phyloP scores from a whole-genome alignment of 2,888 invertebrate species.

The Mantis religiosa region DNA sequence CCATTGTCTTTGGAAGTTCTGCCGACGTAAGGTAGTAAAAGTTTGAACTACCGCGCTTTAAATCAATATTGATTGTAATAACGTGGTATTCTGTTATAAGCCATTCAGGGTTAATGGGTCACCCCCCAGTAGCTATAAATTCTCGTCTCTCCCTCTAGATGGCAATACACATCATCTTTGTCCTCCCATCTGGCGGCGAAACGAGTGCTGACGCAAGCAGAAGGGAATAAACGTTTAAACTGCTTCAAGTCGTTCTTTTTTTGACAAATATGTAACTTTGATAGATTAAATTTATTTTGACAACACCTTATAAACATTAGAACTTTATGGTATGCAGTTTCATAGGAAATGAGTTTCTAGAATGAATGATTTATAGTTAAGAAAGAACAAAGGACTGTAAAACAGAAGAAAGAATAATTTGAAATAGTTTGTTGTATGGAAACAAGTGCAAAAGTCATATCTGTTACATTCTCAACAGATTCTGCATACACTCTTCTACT shows the following conservation, averaged over 20 bases:
- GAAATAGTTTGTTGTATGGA: too few species aligned
- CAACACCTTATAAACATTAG: neutral
- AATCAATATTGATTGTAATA: neutral
- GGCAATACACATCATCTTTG: neutral
- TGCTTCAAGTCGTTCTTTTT: neutral
- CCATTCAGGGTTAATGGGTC: neutral
- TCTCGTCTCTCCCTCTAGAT: neutral
- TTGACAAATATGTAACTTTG: neutral
- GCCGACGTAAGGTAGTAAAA: neutral
- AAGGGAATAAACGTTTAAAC: neutral
- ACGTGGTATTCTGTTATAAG: neutral
- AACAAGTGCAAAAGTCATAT: too few species aligned
- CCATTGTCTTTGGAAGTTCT: too few species aligned
- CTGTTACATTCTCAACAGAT: too few species aligned
- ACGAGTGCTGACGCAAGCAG: neutral
- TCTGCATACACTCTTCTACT: too few species aligned
- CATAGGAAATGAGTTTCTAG: too few species aligned
- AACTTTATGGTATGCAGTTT: neutral
- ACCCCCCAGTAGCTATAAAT: neutral
- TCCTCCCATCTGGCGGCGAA: neutral
- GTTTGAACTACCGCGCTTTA: neutral
- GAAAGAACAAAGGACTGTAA: rapidly evolving
- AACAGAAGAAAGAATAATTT: too few species aligned
- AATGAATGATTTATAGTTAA: too few species aligned
- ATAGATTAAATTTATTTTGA: neutral